Conservation (phyloP, 2,888 invertebrate species). For the Labia minor region DNA sequence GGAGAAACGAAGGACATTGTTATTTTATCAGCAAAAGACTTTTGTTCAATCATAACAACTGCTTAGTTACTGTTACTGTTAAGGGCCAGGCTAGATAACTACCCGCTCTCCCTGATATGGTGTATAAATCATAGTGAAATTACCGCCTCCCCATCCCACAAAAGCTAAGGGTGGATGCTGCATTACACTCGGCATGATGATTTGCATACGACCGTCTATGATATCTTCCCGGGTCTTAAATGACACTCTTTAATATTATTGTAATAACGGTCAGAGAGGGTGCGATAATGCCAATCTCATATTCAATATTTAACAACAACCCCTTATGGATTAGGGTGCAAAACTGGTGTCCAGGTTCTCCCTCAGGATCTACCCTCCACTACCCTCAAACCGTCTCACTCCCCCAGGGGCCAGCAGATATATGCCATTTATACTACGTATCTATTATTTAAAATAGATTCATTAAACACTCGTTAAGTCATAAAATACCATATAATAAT, state of each 20-base stretch:
- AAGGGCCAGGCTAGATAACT: neutral
- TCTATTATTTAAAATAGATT: no score
- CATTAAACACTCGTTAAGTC: no score
- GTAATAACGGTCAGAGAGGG: slow-evolving; percentile 1
- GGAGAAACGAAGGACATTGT: neutral
- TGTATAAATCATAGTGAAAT: neutral
- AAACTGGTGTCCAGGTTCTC: neutral
- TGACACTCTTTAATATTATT: slow-evolving; percentile 13
- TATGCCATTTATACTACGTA: no score
- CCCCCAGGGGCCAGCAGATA: no score
- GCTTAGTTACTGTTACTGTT: no score
- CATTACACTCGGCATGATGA: neutral
- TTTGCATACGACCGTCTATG: neutral
- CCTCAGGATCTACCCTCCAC: no score
- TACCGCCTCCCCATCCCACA: neutral
- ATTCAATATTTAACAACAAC: slow-evolving; percentile 4
- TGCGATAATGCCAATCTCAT: slow-evolving; percentile 13
- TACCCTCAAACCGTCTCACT: no score
- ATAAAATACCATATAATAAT: no score
- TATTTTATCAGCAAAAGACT: slow-evolving; percentile 3
- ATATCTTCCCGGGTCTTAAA: neutral
- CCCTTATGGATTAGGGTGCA: neutral
- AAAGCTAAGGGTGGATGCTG: no score
- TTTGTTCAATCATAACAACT: neutral
- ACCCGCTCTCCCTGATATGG: neutral